Conservation (phyloP, 2,888 invertebrate genomes). For the Tipula lateralis region DNA sequence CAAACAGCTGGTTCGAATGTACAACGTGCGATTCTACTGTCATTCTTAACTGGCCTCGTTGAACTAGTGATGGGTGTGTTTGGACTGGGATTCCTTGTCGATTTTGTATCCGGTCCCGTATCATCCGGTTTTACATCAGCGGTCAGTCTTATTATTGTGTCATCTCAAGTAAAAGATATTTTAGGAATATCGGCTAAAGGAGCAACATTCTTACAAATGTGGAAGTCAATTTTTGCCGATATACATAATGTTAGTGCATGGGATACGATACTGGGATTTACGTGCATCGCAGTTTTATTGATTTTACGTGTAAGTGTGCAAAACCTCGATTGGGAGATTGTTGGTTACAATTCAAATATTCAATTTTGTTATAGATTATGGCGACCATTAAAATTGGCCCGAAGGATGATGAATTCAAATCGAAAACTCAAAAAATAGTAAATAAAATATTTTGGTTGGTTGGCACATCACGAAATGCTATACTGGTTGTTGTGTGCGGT, state of each 20-base stretch:
- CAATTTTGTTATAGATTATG: slow-evolving; percentile 53
- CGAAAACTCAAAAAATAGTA: slow-evolving; percentile 55
- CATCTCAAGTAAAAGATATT: slow-evolving; percentile 82
- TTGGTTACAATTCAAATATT: too few relatives aligned
- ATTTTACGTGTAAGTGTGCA: slow-evolving; percentile 70
- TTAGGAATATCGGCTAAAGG: slow-evolving; percentile 69
- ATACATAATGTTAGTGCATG: slow-evolving; percentile 61
- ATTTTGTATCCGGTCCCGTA: slow-evolving; percentile 86
- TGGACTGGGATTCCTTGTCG: slow-evolving; percentile 79
- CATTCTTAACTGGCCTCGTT: slow-evolving; percentile 68
- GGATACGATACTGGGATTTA: slow-evolving; percentile 70
- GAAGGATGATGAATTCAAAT: slow-evolving; percentile 51
- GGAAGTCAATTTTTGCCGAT: slow-evolving; percentile 65
- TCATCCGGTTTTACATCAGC: slow-evolving; percentile 87
- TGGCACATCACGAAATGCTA: slow-evolving; percentile 77
- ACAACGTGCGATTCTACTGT: slow-evolving; percentile 63
- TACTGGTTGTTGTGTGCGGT: slow-evolving; percentile 72
- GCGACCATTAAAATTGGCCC: slow-evolving; percentile 61
- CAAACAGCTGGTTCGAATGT: slow-evolving; percentile 64
- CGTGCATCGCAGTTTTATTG: slow-evolving; percentile 69
- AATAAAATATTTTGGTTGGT: slow-evolving; percentile 70
- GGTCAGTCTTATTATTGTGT: slow-evolving; percentile 80
- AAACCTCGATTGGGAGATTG: neutral
- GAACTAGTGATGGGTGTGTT: slow-evolving; percentile 76
- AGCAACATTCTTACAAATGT: slow-evolving; percentile 71